Evolutionary conservation across 2,888 invertebrate genomes (phyloP).

Genomic region (Melinopterus prodromus): DNA sequence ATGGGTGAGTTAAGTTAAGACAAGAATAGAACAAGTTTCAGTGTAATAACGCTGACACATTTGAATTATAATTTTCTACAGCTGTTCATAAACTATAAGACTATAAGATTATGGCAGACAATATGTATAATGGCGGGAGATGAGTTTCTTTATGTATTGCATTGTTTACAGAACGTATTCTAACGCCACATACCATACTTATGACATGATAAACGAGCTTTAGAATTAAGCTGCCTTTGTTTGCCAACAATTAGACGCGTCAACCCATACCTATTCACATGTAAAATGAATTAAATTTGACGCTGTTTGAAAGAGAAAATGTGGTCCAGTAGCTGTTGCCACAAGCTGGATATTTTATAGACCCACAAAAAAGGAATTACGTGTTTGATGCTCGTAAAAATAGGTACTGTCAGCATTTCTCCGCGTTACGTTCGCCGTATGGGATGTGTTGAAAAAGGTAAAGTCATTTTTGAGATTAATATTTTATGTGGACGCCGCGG

Average conservation of each 20-base stretch:
- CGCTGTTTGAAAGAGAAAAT: not conserved
- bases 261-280: not conserved
- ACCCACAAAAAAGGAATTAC: not conserved
- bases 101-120: no score
- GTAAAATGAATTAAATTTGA: not conserved
- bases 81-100: no score
- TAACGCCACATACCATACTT: not conserved
- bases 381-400: not conserved
- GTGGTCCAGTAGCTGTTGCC: not conserved
- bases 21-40: no score
- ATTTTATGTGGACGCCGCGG: not conserved
- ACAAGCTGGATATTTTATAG: not conserved
- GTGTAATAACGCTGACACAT: no score
- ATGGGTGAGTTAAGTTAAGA: no score
- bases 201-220: not conserved
- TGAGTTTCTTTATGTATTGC: no score
- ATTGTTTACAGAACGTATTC: not conserved
- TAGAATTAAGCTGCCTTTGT: not conserved
- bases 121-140: no score
- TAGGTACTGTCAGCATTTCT: not conserved
- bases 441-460: not conserved
- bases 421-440: not conserved
- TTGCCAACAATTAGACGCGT: not conserved
- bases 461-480: not conserved
- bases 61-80: no score